Evolutionary conservation across 2,113 vertebrate genomes (phyloP), one percentile per base, ranked within the genome.

Genomic region (Xiphorhynchus elegans): DNA sequence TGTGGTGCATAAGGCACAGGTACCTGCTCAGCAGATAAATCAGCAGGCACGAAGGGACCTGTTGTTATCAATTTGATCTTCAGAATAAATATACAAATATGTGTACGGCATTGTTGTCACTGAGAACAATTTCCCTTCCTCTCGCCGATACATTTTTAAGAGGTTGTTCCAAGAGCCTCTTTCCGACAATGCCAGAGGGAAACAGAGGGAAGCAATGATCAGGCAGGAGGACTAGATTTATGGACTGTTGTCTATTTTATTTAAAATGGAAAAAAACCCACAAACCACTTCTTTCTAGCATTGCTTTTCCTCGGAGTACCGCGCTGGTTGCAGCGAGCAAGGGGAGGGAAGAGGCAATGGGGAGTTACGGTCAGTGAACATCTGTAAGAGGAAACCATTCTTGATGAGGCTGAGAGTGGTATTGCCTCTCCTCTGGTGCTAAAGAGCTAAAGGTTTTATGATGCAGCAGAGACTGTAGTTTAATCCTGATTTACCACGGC

Each of bases 31-130:
- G 95, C 97, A 98, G 96, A 98, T 98, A 97, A 98, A 98, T 98
- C 98, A 98, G 90, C 84, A 44, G 56, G 89, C 64, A 53, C 62
- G 94, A 97, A 96, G 92, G 96, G 96, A 96, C 92, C 96, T 84
- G 97, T 96, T 98, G 97, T 97, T 97, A 97, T 94, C 98, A 97
- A 97, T 98, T 97, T 97, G 96, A 98, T 98, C 97, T 95, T 78
- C 84, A 88, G 87, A 93, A 95, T 93, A 94, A 95, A 94, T 84
- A 93, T 93, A 93, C 95, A 94, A 84, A 82, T 91, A 91, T 72
- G 70, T 73, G 77, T 81, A 78, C n/a, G 10, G 93, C 74, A 78
- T 73, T 81, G 82, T 91, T 94, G 95, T 95, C 88, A 86, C 69
- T 0, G 72, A 64, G 82, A 93, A 94, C 82, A 52, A 77, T 72